Evolutionary conservation across 2,888 invertebrate species (phyloP), one percentile per base, ranked within the genome.

Genomic region (Thymelicus acteon): DNA sequence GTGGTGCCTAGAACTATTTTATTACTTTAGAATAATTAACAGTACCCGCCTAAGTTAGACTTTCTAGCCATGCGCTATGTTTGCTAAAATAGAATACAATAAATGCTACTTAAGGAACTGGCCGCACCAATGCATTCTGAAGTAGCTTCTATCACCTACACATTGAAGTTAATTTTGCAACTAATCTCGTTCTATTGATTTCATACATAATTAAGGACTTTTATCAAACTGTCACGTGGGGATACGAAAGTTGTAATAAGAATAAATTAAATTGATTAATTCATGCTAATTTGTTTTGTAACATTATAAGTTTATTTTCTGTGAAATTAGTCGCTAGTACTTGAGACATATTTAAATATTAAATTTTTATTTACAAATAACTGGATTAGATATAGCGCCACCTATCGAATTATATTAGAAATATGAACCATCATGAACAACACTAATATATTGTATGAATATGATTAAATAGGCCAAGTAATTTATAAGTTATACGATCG

Each of bases 81-180:
- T 73, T 69, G 72, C 68, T 68, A 67, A 74, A 75, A 74, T 73
- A 72, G 69, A 72, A 72, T 64, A 48, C 69, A 65, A 65, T 71
- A 65, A 65, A 65, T 60, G 70, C 70, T 71, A 64, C 70, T 70
- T 72, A 67, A 67, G 31, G 60, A 39, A 71, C 63, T n/a, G 39
- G 6, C 19, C 48, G 13, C 8, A 39, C 39, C n/a, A 54, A 10
- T 37, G 67, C 60, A 67, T 58, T 60, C 60, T n/a, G 31, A 67
- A 73, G 61, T 57, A 58, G 61, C 49, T 61, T 58, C 49, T 61
- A 71, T 6, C 15, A 13, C 49, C 15, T 58, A 44, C 31, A 44
- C 44, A 37, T 31, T 71, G 44, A 71, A 65, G 70, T 65, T 44
- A 52, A 49, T 60, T 65, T 71, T 65, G 60, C 65, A 60, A 58